phyloP scores from a whole-genome alignment of 2,797 vertebrate species.

The Leptoclinus maculatus region DNA sequence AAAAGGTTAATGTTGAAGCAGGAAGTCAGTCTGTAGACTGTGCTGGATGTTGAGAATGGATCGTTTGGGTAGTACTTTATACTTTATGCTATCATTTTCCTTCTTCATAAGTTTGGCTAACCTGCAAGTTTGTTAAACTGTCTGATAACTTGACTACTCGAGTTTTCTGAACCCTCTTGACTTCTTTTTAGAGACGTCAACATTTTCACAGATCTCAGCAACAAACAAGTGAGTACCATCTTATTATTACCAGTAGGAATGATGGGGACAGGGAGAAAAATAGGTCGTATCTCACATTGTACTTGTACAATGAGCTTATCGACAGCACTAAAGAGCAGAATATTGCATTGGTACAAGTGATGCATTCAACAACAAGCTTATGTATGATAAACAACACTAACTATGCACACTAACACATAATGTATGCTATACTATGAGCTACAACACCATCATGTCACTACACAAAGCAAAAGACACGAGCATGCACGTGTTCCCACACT shows the following conservation, averaged over 20 bases:
- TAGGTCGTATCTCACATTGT: too few relatives aligned
- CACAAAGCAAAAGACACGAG: constrained; percentile 45
- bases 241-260: background rate
- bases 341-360: background rate
- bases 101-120: background rate
- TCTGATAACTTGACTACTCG: too few relatives aligned
- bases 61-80: background rate
- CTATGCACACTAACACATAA: constrained; percentile 9
- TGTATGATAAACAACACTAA: background rate
- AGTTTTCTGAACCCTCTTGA: background rate
- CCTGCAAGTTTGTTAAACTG: background rate
- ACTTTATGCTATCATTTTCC: background rate
- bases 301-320: background rate
- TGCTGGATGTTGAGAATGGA: background rate
- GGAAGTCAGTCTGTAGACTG: background rate
- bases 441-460: constrained; percentile 31
- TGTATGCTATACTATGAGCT: constrained; percentile 3
- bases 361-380: background rate
- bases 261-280: too few relatives aligned
- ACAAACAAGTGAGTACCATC: background rate
- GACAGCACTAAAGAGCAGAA: background rate
- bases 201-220: background rate
- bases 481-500: constrained; percentile 44
- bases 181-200: background rate
- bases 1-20: background rate